Base-by-base conservation (phyloP, 1,140 invertebrate genomes). In the Laupala kohalensis region DNA sequence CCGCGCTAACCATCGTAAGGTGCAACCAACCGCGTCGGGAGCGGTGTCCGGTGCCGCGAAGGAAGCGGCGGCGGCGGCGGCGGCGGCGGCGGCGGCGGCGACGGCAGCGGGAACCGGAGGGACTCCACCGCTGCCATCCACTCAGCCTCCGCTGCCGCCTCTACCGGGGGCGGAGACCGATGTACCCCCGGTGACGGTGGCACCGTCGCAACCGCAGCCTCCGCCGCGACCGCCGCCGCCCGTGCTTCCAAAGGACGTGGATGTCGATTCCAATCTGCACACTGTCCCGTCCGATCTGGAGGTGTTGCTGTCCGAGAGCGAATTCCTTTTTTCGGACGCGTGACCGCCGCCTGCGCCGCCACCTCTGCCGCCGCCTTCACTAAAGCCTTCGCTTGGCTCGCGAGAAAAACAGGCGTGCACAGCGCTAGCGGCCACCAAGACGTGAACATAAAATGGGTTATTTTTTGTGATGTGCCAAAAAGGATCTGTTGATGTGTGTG, bases 211-310 rank as follows among this genome's bases (percentile, higher is more conserved):
- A 23, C 71, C 27, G 9, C 65, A 23, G 15, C 66, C 65, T 0
- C 66, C 24, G 30, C 71, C 71, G 1, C 67, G 25, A 15, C 28
- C 12, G 30, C 37, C 28, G 13, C 29, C 24, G 30, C 30, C 62
- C 26, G 69, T 62, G 12, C 24, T 26, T 15, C 5, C 67, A 26
- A 26, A 25, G 1, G 63, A 71, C 15, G 70, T 13, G 27, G 71
- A 72, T 73, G 80, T 79, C 70, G 84, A 84, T 76, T 86, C 85
- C 26, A 85, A 86, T 74, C 76, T 86, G 9, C 84, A 86, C 76
- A 86, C 85, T 72, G 85, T 87, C 77, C 86, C 86, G 71, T 87
- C 85, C 64, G 86, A 87, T 78, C 78, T 87, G 74, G 86, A 87
- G 75, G 86, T 86, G 69, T 78, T 87, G 24, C 79, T 87, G 12